Percentiles rank a stretch among this genome's conserved stretches.
Evolutionary conservation across 2,888 invertebrate genomes (phyloP).

Genomic region (Drosophila ustulata): DNA sequence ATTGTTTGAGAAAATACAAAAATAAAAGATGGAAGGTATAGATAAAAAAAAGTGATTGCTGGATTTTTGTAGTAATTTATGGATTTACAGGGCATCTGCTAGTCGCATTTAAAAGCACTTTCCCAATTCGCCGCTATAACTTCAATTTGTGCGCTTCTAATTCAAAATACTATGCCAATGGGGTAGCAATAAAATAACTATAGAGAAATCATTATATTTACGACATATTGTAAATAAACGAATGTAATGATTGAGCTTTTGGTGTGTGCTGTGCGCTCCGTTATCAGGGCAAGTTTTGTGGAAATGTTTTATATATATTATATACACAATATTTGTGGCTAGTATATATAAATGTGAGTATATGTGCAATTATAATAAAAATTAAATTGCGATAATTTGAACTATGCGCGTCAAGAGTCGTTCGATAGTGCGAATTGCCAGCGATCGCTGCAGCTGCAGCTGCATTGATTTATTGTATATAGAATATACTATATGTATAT

Average conservation of each 20-base stretch:
- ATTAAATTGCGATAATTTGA: conserved; percentile 70
- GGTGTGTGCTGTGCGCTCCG: not conserved
- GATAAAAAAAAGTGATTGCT: too few relatives aligned
- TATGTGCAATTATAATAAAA: conserved; percentile 35
- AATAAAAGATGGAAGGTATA: too few relatives aligned
- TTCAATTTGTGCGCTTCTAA: conserved; percentile 23
- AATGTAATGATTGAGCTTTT: conserved; percentile 26
- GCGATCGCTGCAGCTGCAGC: conserved; percentile 48
- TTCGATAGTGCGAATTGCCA: conserved; percentile 32
- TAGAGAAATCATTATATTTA: conserved; percentile 54
- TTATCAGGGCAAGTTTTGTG: conserved; percentile 63
- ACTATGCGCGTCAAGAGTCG: conserved; percentile 45
- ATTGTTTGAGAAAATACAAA: too few relatives aligned
- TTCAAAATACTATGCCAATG: conserved; percentile 21
- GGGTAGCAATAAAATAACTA: conserved; percentile 25
- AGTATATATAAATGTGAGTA: conserved; percentile 4
- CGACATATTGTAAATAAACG: conserved; percentile 46
- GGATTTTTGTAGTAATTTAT: not conserved
- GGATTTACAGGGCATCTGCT: not conserved
- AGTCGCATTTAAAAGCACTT: too few relatives aligned
- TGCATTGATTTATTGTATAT: conserved; percentile 36
- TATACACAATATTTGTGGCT: conserved; percentile 13
- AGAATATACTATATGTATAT: conserved; percentile 30
- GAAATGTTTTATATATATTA: conserved; percentile 37
- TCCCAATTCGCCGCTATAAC: not conserved